phyloP scores from a whole-genome alignment of 2,888 invertebrate species.

The Theodoxus fluviatilis region DNA sequence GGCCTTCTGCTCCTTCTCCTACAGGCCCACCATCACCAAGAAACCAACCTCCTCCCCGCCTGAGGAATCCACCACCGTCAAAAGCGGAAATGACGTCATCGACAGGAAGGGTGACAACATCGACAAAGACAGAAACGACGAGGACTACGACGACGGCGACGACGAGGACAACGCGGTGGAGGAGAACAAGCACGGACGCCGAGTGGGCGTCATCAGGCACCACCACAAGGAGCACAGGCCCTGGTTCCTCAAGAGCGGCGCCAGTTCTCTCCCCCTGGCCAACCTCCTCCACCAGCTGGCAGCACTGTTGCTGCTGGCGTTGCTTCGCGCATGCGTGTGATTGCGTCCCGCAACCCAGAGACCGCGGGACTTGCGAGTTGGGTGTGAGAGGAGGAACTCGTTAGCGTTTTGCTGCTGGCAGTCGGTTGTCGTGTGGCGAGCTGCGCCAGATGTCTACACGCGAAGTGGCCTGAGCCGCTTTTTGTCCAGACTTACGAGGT shows the following conservation, averaged over 20 bases:
- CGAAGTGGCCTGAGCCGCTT: too few species aligned
- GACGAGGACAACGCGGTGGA: constrained; percentile 15
- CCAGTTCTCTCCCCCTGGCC: too few species aligned
- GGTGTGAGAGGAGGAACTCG: too few species aligned
- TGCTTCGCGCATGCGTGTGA: too few species aligned
- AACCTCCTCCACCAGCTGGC: too few species aligned
- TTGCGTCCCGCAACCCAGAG: too few species aligned
- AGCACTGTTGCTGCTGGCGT: too few species aligned
- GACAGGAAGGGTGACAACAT: background rate
- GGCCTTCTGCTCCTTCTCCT: constrained; percentile 30
- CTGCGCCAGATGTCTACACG: too few species aligned
- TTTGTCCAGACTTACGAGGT: too few species aligned
- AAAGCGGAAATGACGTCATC: background rate
- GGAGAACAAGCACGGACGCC: background rate
- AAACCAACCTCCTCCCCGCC: background rate
- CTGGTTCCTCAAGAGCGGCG: constrained; percentile 32
- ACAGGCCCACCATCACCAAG: background rate
- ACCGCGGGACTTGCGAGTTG: too few species aligned
- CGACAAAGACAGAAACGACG: background rate
- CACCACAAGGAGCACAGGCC: constrained; percentile 32
- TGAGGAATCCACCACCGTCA: background rate
- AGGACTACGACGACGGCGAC: constrained; percentile 21
- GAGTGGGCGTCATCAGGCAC: background rate
- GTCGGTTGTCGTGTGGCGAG: too few species aligned
- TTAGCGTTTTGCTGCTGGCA: too few species aligned